Percentiles rank a stretch among this genome's conserved stretches.
Conservation (phyloP, 2,797 vertebrate genomes). For the Hoplostethus mediterraneus region DNA sequence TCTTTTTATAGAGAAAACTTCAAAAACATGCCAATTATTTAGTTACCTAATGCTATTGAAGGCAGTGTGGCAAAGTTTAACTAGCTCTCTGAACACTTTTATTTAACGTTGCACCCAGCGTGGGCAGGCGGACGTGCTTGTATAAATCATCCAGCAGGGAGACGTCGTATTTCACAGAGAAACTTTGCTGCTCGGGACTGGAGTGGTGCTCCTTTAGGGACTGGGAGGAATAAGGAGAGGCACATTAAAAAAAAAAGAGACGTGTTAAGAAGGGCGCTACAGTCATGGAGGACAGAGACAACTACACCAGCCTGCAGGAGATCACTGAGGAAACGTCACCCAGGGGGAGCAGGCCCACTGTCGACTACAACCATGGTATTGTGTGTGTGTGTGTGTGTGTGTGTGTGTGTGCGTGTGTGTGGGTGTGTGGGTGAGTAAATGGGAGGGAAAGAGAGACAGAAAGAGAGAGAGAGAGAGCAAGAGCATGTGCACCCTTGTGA, state of each 20-base stretch:
- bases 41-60: not conserved
- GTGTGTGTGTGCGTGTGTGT: too few relatives aligned
- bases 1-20: conserved; percentile 6
- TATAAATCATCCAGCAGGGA: conserved; percentile 64
- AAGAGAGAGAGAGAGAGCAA: not conserved
- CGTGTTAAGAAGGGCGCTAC: conserved; percentile 54
- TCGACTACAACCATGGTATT: conserved; percentile 19
- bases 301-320: conserved; percentile 71
- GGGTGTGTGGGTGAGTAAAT: too few relatives aligned
- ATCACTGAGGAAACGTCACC: conserved; percentile 59
- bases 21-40: not conserved
- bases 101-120: conserved; percentile 35
- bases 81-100: conserved; percentile 39
- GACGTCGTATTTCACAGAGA: conserved; percentile 71
- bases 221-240: conserved; percentile 41
- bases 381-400: conserved; percentile 5
- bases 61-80: conserved; percentile 15
- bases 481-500: conserved; percentile 38
- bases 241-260: conserved; percentile 34
- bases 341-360: conserved; percentile 50
- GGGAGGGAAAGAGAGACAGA: not conserved
- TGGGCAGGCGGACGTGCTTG: conserved; percentile 22
- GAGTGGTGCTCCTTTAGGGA: conserved; percentile 51
- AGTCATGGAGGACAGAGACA: conserved; percentile 64
- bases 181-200: conserved; percentile 54